Conservation (phyloP, 2,888 invertebrate species). For the Eumacrocentrus americanus region DNA sequence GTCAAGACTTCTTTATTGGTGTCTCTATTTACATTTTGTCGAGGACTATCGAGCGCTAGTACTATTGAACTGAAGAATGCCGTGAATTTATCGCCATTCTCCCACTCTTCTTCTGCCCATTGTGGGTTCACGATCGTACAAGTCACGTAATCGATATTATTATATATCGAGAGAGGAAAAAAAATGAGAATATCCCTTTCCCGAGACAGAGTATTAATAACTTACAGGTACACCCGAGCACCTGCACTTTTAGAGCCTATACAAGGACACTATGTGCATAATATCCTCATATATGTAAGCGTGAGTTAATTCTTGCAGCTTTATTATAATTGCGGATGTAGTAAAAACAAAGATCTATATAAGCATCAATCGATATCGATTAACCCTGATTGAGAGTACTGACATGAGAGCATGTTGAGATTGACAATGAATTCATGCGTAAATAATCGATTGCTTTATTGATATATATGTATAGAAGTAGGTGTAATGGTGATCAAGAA, state of each 20-base stretch:
- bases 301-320: neutral
- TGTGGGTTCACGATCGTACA: neutral
- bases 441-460: too few relatives aligned
- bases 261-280: too few relatives aligned
- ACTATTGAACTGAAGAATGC: neutral
- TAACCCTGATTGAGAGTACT: neutral
- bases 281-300: neutral
- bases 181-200: too few relatives aligned
- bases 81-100: neutral
- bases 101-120: neutral
- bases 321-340: neutral
- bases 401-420: neutral
- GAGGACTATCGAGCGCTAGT: neutral
- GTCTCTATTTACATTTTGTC: neutral
- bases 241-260: too few relatives aligned
- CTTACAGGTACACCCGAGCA: too few relatives aligned
- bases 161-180: too few relatives aligned
- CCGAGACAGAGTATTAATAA: too few relatives aligned
- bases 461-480: too few relatives aligned
- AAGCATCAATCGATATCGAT: slow-evolving; percentile 12
- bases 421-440: too few relatives aligned
- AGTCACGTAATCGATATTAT: too few relatives aligned
- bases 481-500: too few relatives aligned
- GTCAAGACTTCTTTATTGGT: neutral
- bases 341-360: neutral